Evolutionary conservation across 2,888 invertebrate species (phyloP).

Genomic region (Diaphora mendica): DNA sequence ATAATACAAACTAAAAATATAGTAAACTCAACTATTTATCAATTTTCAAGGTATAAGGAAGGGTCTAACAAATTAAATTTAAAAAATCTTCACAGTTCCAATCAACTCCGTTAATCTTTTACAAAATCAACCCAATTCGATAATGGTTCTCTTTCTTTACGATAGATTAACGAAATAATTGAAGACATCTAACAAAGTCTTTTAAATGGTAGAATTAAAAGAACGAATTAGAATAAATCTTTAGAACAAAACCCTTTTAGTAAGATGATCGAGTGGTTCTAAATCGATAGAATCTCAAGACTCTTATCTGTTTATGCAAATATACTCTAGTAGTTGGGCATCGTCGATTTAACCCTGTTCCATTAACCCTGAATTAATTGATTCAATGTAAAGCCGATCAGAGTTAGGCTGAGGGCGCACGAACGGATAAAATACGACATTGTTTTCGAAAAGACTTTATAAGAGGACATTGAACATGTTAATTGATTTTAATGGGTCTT

Average conservation of each 20-base stretch:
- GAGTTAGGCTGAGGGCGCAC: conserved; percentile 34
- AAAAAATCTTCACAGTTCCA: neutral
- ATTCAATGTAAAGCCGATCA: conserved; percentile 40
- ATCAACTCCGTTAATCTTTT: neutral
- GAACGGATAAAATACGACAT: conserved; percentile 29
- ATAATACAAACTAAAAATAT: no score
- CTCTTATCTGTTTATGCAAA: conserved; percentile 50
- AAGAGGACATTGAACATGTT: conserved; percentile 2
- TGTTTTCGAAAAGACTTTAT: conserved; percentile 5
- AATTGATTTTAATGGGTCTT: conserved; percentile 5
- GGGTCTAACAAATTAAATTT: neutral
- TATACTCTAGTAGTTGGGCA: conserved; percentile 39
- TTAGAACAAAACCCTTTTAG: conserved; percentile 29
- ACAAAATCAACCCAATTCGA: neutral
- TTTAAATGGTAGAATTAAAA: neutral
- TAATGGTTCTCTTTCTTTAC: neutral
- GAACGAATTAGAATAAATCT: neutral
- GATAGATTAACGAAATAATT: neutral
- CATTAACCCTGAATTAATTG: conserved; percentile 51
- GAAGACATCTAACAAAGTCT: neutral
- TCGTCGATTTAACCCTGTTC: conserved; percentile 46
- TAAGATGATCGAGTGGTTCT: conserved; percentile 22
- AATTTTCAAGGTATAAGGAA: neutral
- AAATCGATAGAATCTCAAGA: conserved; percentile 39
- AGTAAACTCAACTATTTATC: neutral